Evolutionary conservation across 2,113 vertebrate species (phyloP).

Genomic region (Pyrgilauda ruficollis): DNA sequence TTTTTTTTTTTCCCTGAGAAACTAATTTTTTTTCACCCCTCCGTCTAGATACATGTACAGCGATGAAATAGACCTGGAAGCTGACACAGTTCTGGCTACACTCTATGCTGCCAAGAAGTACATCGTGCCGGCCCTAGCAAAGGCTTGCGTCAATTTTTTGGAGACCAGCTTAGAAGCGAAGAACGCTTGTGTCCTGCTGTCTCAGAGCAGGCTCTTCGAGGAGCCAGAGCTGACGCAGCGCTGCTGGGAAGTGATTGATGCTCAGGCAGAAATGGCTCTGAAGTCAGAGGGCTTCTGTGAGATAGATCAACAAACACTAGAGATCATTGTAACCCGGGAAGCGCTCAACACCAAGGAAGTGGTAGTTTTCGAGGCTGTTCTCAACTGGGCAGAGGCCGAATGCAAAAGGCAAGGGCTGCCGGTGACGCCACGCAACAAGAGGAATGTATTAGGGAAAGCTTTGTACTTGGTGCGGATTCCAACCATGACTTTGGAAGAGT

Average conservation of each 20-base stretch:
- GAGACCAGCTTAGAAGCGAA: conserved; percentile 94
- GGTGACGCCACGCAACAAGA: conserved; percentile 77
- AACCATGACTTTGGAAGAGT: conserved; percentile 93
- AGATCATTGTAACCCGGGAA: conserved; percentile 89
- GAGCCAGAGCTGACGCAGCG: conserved; percentile 93
- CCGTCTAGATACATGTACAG: conserved; percentile 92
- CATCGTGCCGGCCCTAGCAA: conserved; percentile 90
- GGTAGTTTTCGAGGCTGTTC: conserved; percentile 88
- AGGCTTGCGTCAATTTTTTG: conserved; percentile 93
- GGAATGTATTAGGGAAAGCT: conserved; percentile 85
- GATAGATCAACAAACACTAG: conserved; percentile 89
- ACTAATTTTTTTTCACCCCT: neutral
- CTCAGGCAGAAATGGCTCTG: conserved; percentile 93
- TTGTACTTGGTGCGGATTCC: conserved; percentile 91
- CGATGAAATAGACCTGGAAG: conserved; percentile 95
- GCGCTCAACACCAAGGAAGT: conserved; percentile 92
- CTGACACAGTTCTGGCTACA: conserved; percentile 94
- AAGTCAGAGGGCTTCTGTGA: conserved; percentile 92
- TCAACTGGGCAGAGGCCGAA: conserved; percentile 91
- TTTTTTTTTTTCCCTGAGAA: neutral
- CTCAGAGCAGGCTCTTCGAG: conserved; percentile 96
- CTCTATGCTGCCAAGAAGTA: conserved; percentile 98
- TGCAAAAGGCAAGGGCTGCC: conserved; percentile 86
- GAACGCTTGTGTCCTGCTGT: conserved; percentile 94
- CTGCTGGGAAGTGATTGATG: conserved; percentile 98